Evolutionary conservation across 2,113 vertebrate species (phyloP).

Genomic region (Haemorhous mexicanus): DNA sequence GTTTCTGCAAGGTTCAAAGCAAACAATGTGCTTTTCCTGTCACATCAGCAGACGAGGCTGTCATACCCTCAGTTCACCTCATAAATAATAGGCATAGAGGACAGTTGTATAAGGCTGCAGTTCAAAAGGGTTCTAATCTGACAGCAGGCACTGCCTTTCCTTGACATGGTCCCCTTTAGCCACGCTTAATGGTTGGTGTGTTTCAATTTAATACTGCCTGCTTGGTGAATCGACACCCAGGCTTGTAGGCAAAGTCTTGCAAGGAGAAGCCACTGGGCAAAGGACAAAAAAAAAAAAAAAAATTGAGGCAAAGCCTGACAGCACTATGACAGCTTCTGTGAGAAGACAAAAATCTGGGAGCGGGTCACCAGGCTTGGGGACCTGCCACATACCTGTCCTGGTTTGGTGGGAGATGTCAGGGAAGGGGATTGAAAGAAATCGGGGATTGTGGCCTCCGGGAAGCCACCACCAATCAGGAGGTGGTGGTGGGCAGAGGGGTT

Average conservation of each 20-base stretch:
- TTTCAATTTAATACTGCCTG: background rate
- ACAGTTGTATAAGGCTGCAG: background rate
- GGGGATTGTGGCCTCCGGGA: background rate
- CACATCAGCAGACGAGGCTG: background rate
- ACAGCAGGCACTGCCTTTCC: background rate
- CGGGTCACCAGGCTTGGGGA: rapidly evolving
- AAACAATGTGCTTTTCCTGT: background rate
- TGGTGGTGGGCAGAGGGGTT: background rate
- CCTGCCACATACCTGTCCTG: background rate
- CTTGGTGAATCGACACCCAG: background rate
- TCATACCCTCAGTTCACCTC: constrained; percentile 30
- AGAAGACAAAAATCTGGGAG: background rate
- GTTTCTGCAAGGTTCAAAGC: background rate
- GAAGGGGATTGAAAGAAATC: background rate
- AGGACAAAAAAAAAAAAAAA: background rate
- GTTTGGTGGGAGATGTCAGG: background rate
- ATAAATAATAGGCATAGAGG: constrained; percentile 8
- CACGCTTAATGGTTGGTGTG: background rate
- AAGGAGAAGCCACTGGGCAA: background rate
- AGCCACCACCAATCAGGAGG: background rate
- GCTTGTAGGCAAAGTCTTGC: background rate
- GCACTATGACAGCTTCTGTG: background rate
- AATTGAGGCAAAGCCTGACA: background rate
- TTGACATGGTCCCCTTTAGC: background rate
- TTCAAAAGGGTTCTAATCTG: constrained; percentile 9